These are phyloP conservation scores for Meghimatium bilineatum DNA, from an alignment of 2,888 invertebrate species.

Conservation along the genomic window DNA sequence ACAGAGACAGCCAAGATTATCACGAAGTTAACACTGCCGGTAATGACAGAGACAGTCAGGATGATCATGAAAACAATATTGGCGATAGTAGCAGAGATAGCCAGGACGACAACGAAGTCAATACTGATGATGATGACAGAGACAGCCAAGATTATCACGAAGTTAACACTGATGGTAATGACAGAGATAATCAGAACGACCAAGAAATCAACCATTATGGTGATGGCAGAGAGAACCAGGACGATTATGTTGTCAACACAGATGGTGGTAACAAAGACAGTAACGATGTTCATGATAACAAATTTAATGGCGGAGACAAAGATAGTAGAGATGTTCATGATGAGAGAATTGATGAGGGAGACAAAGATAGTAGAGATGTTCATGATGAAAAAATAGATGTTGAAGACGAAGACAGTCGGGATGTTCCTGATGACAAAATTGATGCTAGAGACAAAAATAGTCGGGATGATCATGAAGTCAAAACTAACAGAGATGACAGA, in stretches of 20 bases:
- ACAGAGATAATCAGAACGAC: background rate
- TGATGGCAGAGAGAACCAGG: background rate
- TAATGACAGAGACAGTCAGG: background rate
- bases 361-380: background rate
- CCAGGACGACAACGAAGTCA: background rate
- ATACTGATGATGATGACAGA: too few species aligned
- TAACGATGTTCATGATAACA: slow-evolving; percentile 5
- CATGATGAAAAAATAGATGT: background rate
- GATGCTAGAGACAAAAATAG: background rate
- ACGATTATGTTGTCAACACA: background rate
- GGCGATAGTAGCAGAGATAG: background rate
- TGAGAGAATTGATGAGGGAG: background rate
- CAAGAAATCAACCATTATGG: background rate
- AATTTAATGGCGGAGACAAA: background rate
- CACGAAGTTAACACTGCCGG: background rate
- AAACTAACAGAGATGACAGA: background rate
- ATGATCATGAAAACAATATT: background rate
- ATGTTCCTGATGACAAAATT: background rate
- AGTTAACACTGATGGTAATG: background rate
- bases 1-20: background rate
- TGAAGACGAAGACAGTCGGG: background rate
- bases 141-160: background rate
- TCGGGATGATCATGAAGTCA: background rate
- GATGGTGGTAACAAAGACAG: slow-evolving; percentile 25
- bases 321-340: background rate